Evolutionary conservation across 2,888 invertebrate genomes (phyloP), one percentile per base, ranked within the genome.

Genomic region (Drosophila prostipennis): DNA sequence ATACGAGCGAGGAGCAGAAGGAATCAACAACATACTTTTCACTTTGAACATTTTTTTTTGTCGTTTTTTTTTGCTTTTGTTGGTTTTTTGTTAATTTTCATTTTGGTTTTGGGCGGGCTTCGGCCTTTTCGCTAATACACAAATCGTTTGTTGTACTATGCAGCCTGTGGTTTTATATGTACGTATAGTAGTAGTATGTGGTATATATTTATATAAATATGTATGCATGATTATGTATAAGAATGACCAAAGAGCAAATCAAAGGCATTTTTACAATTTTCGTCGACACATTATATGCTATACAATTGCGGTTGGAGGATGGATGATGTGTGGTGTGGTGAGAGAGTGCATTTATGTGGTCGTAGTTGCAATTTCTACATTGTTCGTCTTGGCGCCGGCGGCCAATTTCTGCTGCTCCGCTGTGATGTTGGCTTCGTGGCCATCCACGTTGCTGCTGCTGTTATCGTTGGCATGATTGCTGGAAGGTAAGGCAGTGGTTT

Each of bases 1-100:
- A 86, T 89, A 84, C 73, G 89, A 89, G 89, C 89, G 89, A 90
- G 89, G 70, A 80, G 67, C 76, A 79, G 71, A 76, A 82, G 69
- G 83, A 85, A 79, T 81, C 67, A 76, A 78, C 74, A 79, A 83
- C 59, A 80, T 76, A 72, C 58, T 71, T 73, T 42, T 69, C 58
- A 76, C 75, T 76, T 72, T 64, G 53, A 67, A 59, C 54, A 55
- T 69, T 77, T 71, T 77, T 71, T 74, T 40, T 40, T 42, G 19
- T 42, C 10, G 42, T 16, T 19, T 69, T 77, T 71, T 74, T n/a
- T n/a, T n/a, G n/a, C n/a, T n/a, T n/a, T 49, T 43, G 55, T 65
- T 49, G 19, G 48, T 71, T 60, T 56, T 63, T 29, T 37, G 29
- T 48, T 34, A 14, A 40, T 48, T 58, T 65, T 53, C 61, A 61